Evolutionary conservation across 2,888 invertebrate genomes (phyloP).

Genomic region (Hyposoter dolosus): DNA sequence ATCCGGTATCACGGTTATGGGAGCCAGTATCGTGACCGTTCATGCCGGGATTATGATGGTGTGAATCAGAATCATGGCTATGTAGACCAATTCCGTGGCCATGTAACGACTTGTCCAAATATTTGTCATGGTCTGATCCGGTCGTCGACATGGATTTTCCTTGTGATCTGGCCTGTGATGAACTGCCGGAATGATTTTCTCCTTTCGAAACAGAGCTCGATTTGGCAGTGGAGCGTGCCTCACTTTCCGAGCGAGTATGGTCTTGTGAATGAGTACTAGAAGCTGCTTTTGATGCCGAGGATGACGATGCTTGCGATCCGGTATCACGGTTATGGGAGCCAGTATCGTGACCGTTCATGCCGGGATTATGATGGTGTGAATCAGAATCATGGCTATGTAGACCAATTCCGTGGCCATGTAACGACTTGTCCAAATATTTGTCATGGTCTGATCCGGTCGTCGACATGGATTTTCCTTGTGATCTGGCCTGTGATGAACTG

Average conservation of each 20-base stretch:
- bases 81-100: background rate
- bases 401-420: background rate
- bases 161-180: background rate
- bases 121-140: background rate
- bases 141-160: background rate
- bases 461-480: too few species aligned
- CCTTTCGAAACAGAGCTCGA: background rate
- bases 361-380: too few species aligned
- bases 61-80: too few species aligned
- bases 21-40: background rate
- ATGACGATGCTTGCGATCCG: background rate
- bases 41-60: too few species aligned
- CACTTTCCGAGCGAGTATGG: background rate
- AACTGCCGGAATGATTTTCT: background rate
- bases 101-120: background rate
- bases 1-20: background rate
- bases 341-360: background rate
- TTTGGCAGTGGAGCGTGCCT: background rate
- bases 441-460: background rate
- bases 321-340: background rate
- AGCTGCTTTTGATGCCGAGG: background rate
- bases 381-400: too few species aligned
- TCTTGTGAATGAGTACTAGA: too few species aligned
- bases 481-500: background rate
- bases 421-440: background rate